Base-by-base conservation (phyloP, 2,113 vertebrate genomes). In the Crotophaga sulcirostris region DNA sequence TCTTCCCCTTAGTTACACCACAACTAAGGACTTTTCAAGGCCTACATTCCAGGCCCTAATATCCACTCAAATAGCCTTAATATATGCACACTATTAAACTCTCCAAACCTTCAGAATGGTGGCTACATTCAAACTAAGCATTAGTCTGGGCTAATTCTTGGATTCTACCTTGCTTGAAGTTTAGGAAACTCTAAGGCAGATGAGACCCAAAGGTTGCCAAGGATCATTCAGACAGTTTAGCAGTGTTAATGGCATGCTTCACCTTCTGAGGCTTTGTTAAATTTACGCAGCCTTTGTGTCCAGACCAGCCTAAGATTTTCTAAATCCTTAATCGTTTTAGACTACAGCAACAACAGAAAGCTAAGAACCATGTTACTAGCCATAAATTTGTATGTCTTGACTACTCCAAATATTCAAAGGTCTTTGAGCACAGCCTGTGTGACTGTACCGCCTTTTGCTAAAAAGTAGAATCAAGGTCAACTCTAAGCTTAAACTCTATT, bases 311-410 rank as follows among this genome's bases (percentile, higher is more conserved):
- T 24, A 60, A 67, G 18, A 11, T 29, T 89, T 84, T 33, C 13
- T 14, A 79, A 36, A 51, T 62, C n/a, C 14, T 67, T 77, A 77
- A 77, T 51, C 26, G 38, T 78, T 84, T 87, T 26, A 64, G 10
- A 66, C 11, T 73, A 26, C 3, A 33, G 11, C 29, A 42, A 29
- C 12, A 76, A 45, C 0, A 69, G 23, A 79, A 78, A 73, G 7
- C 9, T 69, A 76, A 87, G 18, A 84, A 55, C 20, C 0, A 0
- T 31, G 38, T 64, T 49, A 34, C 15, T 54, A 10, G 7, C 10
- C 56, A 54, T 75, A 93, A 84, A 81, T 64, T 55, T 74, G 11
- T 74, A 23, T 82, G 21, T 28, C 47, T 40, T 34, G 31, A 66
- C 19, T 68, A 19, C 40, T 84, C 7, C n/a, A 76, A 68, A 36